These are phyloP conservation scores for Xiphydria camelus DNA, from an alignment of 2,888 invertebrate genomes.

Conservation along the genomic window DNA sequence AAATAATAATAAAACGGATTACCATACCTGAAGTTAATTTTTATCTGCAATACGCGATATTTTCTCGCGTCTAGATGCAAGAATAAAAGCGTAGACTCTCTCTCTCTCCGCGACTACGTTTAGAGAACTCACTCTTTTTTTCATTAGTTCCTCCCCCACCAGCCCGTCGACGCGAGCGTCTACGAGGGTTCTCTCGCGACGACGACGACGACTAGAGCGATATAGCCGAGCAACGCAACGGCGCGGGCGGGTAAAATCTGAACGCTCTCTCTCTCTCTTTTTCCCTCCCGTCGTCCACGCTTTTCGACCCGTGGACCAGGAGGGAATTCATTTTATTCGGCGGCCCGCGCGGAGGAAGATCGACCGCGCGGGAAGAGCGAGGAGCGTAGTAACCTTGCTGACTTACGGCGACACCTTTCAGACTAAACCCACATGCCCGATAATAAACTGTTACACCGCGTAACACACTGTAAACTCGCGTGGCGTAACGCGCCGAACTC, in stretches of 20 bases:
- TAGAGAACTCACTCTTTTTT: no score
- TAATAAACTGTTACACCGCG: slow-evolving; percentile 27
- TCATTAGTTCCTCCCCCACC: no score
- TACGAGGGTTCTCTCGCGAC: no score
- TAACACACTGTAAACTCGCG: slow-evolving; percentile 20
- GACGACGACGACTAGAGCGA: no score
- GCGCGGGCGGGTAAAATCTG: slow-evolving; percentile 12
- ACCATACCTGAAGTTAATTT: no score
- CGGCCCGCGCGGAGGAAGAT: slow-evolving; percentile 12
- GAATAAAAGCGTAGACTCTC: no score
- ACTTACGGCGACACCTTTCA: slow-evolving; percentile 31
- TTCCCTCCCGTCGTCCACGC: slow-evolving; percentile 5
- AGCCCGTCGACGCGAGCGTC: no score
- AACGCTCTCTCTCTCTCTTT: background rate
- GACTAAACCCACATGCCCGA: slow-evolving; percentile 32
- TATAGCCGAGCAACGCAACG: slow-evolving; percentile 10
- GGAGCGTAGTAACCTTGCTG: slow-evolving; percentile 19
- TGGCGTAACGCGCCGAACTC: slow-evolving; percentile 5
- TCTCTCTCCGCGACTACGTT: no score
- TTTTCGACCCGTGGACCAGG: no score
- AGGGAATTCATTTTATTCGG: slow-evolving; percentile 27
- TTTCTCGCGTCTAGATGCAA: no score
- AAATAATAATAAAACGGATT: no score
- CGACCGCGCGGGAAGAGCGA: slow-evolving; percentile 10
- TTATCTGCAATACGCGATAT: no score